Evolutionary conservation across 2,113 vertebrate genomes (phyloP).

Genomic region (Lepisosteus osseus): DNA sequence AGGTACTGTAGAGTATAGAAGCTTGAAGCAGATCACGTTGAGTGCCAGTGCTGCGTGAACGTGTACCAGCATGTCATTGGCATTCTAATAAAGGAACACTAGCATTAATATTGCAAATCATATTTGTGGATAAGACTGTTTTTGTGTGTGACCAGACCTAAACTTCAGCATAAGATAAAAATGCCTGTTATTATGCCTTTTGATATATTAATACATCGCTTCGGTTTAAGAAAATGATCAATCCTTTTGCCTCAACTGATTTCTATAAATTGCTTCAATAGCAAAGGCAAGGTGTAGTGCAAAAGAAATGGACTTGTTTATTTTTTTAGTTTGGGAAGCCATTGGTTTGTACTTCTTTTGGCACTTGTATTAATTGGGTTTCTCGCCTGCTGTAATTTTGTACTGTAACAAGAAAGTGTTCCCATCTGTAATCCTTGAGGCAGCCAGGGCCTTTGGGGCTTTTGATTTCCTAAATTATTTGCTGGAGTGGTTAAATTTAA

Average conservation of each 20-base stretch:
- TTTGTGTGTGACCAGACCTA: neutral
- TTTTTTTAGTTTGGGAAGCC: too few species aligned
- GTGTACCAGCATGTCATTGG: conserved; percentile 3
- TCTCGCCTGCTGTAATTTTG: too few species aligned
- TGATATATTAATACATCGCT: neutral
- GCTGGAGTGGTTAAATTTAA: too few species aligned
- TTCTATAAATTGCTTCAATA: neutral
- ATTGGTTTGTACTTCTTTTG: too few species aligned
- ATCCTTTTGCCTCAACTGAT: neutral
- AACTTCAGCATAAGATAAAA: neutral
- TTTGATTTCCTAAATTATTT: too few species aligned
- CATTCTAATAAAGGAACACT: neutral
- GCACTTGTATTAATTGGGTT: too few species aligned
- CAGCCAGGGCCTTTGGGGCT: too few species aligned
- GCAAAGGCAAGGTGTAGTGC: too few species aligned
- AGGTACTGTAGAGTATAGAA: neutral
- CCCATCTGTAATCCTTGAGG: too few species aligned
- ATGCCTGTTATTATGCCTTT: neutral
- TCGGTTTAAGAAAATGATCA: neutral
- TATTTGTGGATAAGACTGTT: neutral
- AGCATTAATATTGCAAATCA: neutral
- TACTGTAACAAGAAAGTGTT: too few species aligned
- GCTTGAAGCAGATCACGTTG: conserved; percentile 9
- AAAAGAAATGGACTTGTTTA: too few species aligned
- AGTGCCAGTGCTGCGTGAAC: neutral